These are phyloP conservation scores for Sylvilagus floridanus DNA, from an alignment of 2,797 vertebrate species.

Conservation along the genomic window DNA sequence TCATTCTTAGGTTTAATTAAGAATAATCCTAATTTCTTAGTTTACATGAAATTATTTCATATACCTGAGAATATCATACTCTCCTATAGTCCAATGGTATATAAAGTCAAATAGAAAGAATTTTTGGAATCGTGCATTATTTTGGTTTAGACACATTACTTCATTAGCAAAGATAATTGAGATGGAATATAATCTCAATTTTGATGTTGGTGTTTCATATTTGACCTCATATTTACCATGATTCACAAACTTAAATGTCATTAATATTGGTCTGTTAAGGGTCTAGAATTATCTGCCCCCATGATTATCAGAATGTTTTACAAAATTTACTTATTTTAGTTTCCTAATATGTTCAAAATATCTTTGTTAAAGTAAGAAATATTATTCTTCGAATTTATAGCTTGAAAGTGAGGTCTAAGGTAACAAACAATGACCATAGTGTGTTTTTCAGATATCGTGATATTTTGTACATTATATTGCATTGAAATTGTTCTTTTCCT, in stretches of 20 bases:
- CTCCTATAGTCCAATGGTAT: neutral
- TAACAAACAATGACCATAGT: neutral
- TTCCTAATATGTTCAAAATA: neutral
- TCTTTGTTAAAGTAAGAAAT: neutral
- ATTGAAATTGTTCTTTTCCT: neutral
- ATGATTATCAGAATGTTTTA: constrained; percentile 23
- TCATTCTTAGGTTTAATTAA: too few species aligned
- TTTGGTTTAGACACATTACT: constrained; percentile 3
- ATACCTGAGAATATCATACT: neutral
- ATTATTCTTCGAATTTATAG: neutral
- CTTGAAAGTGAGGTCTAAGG: constrained; percentile 4
- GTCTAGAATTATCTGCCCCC: neutral
- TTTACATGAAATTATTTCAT: neutral
- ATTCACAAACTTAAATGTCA: neutral
- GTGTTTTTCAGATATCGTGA: constrained; percentile 4
- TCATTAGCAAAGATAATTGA: neutral
- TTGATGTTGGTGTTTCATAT: neutral
- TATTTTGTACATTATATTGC: neutral
- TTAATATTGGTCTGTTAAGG: neutral
- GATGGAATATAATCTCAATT: neutral
- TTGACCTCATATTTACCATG: neutral
- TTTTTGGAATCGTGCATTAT: neutral
- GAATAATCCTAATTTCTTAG: neutral
- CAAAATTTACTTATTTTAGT: neutral
- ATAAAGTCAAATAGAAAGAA: neutral